These are phyloP conservation scores for Anarsia innoxiella DNA, from an alignment of 2,888 invertebrate species.

Conservation along the genomic window DNA sequence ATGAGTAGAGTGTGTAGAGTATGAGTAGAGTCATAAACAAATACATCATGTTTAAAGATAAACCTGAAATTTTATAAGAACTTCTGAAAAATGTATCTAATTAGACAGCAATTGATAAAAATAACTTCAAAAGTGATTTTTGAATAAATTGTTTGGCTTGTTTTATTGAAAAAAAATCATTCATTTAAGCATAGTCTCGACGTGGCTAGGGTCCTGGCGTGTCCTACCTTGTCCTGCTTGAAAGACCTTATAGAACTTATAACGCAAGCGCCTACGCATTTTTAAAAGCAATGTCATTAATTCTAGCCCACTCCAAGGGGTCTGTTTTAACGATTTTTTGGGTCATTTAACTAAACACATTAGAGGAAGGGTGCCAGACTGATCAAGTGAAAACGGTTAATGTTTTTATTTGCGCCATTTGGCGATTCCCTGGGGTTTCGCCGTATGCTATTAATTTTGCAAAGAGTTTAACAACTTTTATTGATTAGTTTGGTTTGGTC, in stretches of 20 bases:
- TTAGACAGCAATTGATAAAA: neutral
- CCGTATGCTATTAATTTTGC: conserved; percentile 22
- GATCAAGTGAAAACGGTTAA: conserved; percentile 66
- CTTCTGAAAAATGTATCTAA: too few species aligned
- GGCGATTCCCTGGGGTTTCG: conserved; percentile 23
- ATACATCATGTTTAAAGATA: too few species aligned
- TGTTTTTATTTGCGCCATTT: conserved; percentile 58
- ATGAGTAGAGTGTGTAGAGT: too few species aligned
- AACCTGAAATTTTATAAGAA: too few species aligned
- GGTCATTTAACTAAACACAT: conserved; percentile 66
- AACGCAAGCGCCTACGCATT: neutral
- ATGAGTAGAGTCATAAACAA: too few species aligned
- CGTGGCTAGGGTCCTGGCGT: too few species aligned
- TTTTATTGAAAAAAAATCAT: neutral
- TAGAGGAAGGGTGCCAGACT: conserved; percentile 57
- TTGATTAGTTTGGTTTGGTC: too few species aligned
- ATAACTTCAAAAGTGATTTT: neutral
- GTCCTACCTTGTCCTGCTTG: too few species aligned
- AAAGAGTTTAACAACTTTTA: neutral
- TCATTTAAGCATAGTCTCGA: neutral
- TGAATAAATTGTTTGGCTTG: neutral
- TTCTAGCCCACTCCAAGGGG: conserved; percentile 25
- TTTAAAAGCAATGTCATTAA: conserved; percentile 27
- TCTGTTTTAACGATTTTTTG: conserved; percentile 50
- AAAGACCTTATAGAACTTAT: neutral